Conservation (phyloP, 2,888 invertebrate species). For the Apocheima hispidaria region DNA sequence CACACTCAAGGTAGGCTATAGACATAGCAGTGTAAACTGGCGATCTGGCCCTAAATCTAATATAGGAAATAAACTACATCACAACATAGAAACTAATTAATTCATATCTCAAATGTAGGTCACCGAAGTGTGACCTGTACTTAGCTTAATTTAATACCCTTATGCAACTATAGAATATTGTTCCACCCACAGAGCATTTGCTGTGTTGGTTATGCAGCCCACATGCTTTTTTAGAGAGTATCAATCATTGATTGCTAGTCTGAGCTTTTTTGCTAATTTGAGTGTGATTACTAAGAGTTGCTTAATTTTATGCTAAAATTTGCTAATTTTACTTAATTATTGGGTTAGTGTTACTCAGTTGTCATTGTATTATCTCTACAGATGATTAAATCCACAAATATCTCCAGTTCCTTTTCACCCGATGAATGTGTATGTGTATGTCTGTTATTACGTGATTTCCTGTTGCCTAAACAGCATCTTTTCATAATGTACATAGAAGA, state of each 20-base stretch:
- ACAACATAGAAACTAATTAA: neutral
- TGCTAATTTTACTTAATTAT: neutral
- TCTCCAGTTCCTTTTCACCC: no score
- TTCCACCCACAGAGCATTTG: conserved; percentile 65
- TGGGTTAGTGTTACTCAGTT: neutral
- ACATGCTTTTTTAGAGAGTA: conserved; percentile 47
- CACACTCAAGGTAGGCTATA: no score
- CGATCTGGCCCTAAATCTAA: no score
- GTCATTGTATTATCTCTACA: neutral
- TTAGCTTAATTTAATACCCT: conserved; percentile 42
- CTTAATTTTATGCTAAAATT: conserved; percentile 8
- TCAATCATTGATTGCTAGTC: conserved; percentile 47
- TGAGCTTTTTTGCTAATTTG: conserved; percentile 44
- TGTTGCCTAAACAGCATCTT: no score
- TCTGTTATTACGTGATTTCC: no score
- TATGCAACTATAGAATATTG: conserved; percentile 62
- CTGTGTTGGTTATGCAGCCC: conserved; percentile 47
- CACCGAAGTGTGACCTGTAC: conserved; percentile 26
- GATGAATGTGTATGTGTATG: no score
- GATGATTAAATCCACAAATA: no score
- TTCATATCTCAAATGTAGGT: conserved; percentile 22
- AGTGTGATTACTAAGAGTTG: conserved; percentile 30
- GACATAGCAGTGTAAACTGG: no score
- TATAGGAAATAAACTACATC: neutral
- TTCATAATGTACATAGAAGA: no score